Base-by-base conservation (phyloP, 2,888 invertebrate species). In the Galerucella calmariensis region DNA sequence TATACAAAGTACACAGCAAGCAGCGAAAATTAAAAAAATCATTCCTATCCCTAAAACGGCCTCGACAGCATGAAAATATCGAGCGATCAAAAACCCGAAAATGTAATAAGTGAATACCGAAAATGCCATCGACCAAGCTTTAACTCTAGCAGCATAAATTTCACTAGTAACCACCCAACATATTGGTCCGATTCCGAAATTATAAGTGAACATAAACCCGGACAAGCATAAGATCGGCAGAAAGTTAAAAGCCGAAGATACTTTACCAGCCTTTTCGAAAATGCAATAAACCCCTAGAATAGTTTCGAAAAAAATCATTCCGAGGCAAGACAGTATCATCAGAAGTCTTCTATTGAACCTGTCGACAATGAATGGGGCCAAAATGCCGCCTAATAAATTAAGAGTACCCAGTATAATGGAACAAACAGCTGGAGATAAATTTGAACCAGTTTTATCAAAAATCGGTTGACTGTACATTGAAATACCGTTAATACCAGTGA, bases 91-190 rank as follows among this genome's bases (percentile, higher is more conserved):
- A 59, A 83, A 83, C 27, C 79, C 80, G 9, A 76, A 67, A 24
- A 93, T 27, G 6, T 58, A 65, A 20, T 72, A 66, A n/a, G 14
- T n/a, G 59, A 72, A 46, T 16, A 66, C 56, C 16, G 61, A 53
- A 61, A 70, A 58, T 16, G 69, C 69, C 24, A 67, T 44, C n/a
- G 61, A 91, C 86, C 94, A 94, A 1, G 94, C 92, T 73, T 79
- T 81, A 1, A 80, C 76, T 79, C 94, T 93, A 0, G 92, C 88
- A 24, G 96, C 92, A 86, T 96, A 92, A 86, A 96, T 90, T 86
- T 96, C 96, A 0, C 94, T 92, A 90, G 95, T 90, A 48, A 95
- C 91, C 0, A 94, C 35, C 35, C 95, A 95, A 0, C 94, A 93
- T 48, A 95, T 85, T 0, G 94, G 93, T 2, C 96, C 95, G 67